Evolutionary conservation across 2,797 vertebrate genomes (phyloP).

Genomic region (Cyprinodon diabolis): DNA sequence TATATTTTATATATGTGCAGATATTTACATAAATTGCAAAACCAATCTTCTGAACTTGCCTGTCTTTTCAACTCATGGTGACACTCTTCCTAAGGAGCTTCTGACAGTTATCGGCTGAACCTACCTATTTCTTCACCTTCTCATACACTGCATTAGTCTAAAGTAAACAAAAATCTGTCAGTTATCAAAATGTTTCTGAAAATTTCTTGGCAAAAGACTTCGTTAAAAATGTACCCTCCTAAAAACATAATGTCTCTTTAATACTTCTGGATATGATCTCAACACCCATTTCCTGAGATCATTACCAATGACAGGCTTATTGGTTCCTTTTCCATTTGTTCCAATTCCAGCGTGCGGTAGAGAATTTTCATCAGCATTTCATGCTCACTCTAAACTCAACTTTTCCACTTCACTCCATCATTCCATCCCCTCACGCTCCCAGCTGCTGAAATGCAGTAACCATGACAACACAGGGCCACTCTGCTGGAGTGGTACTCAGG

Average conservation of each 20-base stretch:
- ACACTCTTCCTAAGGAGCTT: neutral
- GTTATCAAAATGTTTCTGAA: neutral
- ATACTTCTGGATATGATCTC: neutral
- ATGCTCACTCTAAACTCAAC: conserved; percentile 28
- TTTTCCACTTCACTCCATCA: conserved; percentile 28
- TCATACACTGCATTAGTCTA: neutral
- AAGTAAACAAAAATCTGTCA: neutral
- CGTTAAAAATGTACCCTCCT: no score
- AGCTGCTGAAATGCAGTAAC: conserved; percentile 56
- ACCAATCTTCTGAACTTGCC: no score
- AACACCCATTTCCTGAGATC: no score
- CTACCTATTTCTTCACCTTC: neutral
- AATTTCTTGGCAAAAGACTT: neutral
- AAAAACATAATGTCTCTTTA: neutral
- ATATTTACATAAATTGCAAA: no score
- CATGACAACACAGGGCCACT: conserved; percentile 52
- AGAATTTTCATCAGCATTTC: conserved; percentile 2
- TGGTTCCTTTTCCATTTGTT: neutral
- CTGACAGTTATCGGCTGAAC: no score
- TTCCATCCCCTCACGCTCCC: conserved; percentile 21
- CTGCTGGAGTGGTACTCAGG: conserved; percentile 61
- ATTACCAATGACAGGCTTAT: neutral
- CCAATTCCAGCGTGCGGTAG: neutral
- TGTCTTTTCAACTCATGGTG: no score
- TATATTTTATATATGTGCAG: no score